These are phyloP conservation scores for Phalacrocorax carbo DNA, from an alignment of 2,113 vertebrate genomes.

Conservation along the genomic window DNA sequence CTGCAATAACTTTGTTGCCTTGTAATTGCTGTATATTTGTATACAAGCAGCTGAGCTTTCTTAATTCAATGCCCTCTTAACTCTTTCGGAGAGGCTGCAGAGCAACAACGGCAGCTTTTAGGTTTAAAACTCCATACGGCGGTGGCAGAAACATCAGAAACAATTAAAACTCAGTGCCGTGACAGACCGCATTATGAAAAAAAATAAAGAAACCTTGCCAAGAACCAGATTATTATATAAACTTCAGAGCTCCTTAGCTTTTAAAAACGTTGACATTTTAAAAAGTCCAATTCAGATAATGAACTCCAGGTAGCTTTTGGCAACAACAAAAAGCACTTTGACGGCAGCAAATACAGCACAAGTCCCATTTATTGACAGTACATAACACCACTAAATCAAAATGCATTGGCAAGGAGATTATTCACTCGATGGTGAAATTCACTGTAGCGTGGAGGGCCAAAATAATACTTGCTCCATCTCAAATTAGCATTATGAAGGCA, in stretches of 20 bases:
- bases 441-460: background rate
- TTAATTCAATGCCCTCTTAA: conserved; percentile 52
- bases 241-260: conserved; percentile 50
- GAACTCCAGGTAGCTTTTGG: conserved; percentile 60
- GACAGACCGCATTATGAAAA: background rate
- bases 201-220: background rate
- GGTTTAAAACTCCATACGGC: background rate
- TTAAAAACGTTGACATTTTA: background rate
- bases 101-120: background rate
- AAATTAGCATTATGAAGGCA: background rate
- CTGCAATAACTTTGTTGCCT: conserved; percentile 71
- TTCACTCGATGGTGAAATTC: background rate
- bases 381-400: background rate
- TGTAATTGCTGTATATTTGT: conserved; percentile 63
- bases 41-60: conserved; percentile 68
- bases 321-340: background rate
- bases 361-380: conserved; percentile 5
- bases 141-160: background rate
- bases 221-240: conserved; percentile 60
- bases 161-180: background rate
- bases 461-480: background rate
- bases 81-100: background rate
- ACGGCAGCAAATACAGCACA: background rate
- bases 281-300: conserved; percentile 25
- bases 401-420: background rate